Base-by-base conservation (phyloP, 1,140 invertebrate genomes). In the Brachionus rubens region DNA sequence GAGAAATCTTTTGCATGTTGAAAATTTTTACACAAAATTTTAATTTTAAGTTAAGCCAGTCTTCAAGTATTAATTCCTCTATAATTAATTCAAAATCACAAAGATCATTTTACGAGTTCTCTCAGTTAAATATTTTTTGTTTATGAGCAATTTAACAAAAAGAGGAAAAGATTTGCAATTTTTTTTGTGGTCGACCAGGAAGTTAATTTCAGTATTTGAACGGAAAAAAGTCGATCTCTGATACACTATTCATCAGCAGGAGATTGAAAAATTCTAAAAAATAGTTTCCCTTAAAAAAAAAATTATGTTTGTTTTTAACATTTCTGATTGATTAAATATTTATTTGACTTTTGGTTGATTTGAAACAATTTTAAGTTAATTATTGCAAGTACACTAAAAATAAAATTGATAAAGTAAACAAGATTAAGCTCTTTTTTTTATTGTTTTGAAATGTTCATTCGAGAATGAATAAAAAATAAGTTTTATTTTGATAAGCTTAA, bases 11-110 rank as follows among this genome's bases (percentile, higher is more conserved):
- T 59, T 28, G 54, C 54, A 59, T 59, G 54, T 59, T 16, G 6
- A 28, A 59, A 59, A 59, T 33, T 33, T 59, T 40, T 26, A 28
- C 33, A 36, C n/a, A 28, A 59, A 59, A 59, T 59, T 59, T 59
- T 59, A 59, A 59, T 59, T 59, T 59, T 36, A n/a, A 36, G 28
- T 59, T 59, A 28, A 56, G 52, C 26, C 52, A 56, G 30, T 30
- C 9, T 36, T 36, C 9, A 5, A 56, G 0, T n/a, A 4, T 12
- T 14, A 0, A 1, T 33, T 30, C n/a, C 30, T 56, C 9, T 56
- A 28, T 56, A 28, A 56, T 56, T 56, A 56, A 59, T 59, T 59
- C 54, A 16, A 59, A 59, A 59, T 59, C 54, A 59, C 54, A 59
- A 36, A 5, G n/a, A n/a, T n/a, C n/a, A n/a, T n/a, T n/a, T n/a